Evolutionary conservation across 2,888 invertebrate species (phyloP), one percentile per base, ranked within the genome.

Genomic region (Chalcosyrphus nemorum): DNA sequence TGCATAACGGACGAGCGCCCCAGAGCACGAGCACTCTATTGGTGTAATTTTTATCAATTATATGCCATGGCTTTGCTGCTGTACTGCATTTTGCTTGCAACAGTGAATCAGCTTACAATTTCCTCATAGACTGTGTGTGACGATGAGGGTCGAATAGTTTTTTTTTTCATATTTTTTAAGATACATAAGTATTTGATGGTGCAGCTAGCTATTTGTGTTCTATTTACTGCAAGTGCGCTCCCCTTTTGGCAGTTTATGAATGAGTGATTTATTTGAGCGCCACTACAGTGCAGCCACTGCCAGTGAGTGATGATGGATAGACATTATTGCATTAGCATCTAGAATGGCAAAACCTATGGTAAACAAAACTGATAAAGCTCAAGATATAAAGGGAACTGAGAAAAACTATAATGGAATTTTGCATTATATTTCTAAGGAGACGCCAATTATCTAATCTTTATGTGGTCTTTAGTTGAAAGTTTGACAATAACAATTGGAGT

Each of bases 41-140:
- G n/a, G 72, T 75, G 75, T 70, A 84, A 84, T 84, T n/a, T n/a
- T n/a, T 84, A 84, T 70, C 80, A 84, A 84, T 80, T 84, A 84
- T 78, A 72, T 66, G 66, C 81, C 81, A 71, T 66, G 70, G 47
- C n/a, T n/a, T 35, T 66, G 81, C 24, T 24, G 24, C 24, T 4
- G 24, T 24, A 4, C 24, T 4, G 24, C n/a, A n/a, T n/a, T n/a
- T n/a, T n/a, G n/a, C n/a, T n/a, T 24, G 24, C 59, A 66, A 21
- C 54, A 56, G 47, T 72, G 66, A 66, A 82, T 82, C 59, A 72
- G 72, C 56, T 82, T 68, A 71, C 47, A 72, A 77, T 72, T 82
- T 78, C 78, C 82, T 74, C 71, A 54, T 66, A 82, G 80, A 57
- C 75, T 75, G 70, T 84, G 70, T 75, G 50, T 41, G 54, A 45